A percentile compares a stretch with the other conserved stretches of the same genome.
Evolutionary conservation across 2,888 invertebrate species (phyloP).

Genomic region (Smittia sp.): DNA sequence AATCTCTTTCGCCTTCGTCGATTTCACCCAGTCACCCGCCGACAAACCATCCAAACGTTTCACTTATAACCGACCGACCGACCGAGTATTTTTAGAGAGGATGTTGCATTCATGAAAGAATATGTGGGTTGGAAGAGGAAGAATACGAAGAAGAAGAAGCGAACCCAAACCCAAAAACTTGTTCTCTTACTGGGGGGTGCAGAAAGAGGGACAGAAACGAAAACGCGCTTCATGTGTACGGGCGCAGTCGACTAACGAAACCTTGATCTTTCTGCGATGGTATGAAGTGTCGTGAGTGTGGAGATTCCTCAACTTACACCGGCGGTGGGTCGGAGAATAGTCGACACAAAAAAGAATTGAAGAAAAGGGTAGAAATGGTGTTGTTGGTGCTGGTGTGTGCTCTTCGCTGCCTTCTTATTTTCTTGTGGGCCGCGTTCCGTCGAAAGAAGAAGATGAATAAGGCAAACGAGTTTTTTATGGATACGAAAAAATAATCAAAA

Average conservation of each 20-base stretch:
- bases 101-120: conserved; percentile 3
- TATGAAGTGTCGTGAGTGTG: conserved; percentile 12
- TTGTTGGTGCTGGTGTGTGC: not conserved
- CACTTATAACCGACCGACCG: not conserved
- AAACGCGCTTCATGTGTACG: not conserved
- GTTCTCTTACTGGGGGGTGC: conserved; percentile 9
- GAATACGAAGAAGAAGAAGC: not conserved
- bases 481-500: conserved; percentile 24
- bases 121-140: conserved; percentile 10
- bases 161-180: not conserved
- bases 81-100: conserved; percentile 17
- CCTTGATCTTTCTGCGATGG: conserved; percentile 22
- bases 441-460: conserved; percentile 33
- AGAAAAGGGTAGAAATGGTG: conserved; percentile 25
- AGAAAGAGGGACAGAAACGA: conserved; percentile 7
- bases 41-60: not conserved
- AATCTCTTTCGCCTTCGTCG: not conserved
- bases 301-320: conserved; percentile 15
- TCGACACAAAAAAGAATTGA: conserved; percentile 12
- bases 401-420: conserved; percentile 11
- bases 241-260: not conserved
- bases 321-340: conserved; percentile 18
- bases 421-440: conserved; percentile 15
- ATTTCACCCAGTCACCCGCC: conserved; percentile 15
- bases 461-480: conserved; percentile 41